A percentile compares a stretch with the other conserved stretches of the same genome.
Evolutionary conservation across 2,797 vertebrate genomes (phyloP).

Genomic region (Rhinogobio ventralis): DNA sequence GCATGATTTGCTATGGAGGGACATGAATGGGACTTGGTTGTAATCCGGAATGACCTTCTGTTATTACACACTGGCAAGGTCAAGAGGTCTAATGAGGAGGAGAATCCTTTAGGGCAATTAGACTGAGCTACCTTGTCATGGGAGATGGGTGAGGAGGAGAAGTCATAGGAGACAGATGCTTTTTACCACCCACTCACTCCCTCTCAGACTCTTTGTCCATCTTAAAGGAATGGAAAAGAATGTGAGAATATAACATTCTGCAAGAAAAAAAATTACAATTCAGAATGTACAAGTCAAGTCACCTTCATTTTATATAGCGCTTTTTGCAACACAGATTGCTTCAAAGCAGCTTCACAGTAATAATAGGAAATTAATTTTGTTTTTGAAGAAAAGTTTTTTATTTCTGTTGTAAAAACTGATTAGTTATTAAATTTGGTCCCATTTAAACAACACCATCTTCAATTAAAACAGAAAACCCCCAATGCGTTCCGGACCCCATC

Average conservation of each 20-base stretch:
- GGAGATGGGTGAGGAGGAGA: constrained; percentile 65
- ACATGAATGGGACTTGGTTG: constrained; percentile 66
- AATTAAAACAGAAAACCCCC: no score
- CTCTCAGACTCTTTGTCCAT: neutral
- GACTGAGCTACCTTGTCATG: constrained; percentile 68
- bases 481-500: no score
- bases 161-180: constrained; percentile 59
- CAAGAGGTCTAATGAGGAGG: constrained; percentile 79
- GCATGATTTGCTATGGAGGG: constrained; percentile 44
- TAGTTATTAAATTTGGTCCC: no score
- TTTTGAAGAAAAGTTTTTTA: no score
- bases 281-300: no score
- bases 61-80: constrained; percentile 77
- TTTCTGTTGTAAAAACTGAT: no score
- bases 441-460: no score
- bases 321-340: no score
- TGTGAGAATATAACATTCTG: neutral
- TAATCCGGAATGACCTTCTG: constrained; percentile 75
- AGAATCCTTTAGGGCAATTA: constrained; percentile 80
- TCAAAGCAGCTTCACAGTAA: no score
- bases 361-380: no score
- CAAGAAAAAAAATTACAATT: neutral
- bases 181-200: constrained; percentile 23
- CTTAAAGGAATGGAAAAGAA: neutral
- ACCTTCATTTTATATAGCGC: no score